Evolutionary conservation across 2,113 vertebrate genomes (phyloP).

Genomic region (Phylloscopus whistleri): DNA sequence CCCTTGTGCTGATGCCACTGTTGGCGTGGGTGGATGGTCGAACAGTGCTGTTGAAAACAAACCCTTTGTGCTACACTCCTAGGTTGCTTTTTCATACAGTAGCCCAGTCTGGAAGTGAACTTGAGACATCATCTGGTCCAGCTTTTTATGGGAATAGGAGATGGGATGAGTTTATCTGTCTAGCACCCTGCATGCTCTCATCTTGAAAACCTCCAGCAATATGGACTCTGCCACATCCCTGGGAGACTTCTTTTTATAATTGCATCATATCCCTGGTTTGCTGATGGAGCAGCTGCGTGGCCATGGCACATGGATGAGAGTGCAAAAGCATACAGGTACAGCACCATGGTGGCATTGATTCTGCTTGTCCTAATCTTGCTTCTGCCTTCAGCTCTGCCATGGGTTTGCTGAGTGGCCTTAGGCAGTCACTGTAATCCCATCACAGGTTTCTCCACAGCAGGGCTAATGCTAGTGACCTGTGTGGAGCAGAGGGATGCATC

Average conservation of each 20-base stretch:
- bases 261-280: background rate
- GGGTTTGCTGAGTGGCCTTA: background rate
- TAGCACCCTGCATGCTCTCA: background rate
- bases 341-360: background rate
- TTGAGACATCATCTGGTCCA: background rate
- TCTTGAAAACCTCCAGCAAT: background rate
- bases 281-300: rapidly evolving
- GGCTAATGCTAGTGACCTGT: background rate
- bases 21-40: background rate
- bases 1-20: background rate
- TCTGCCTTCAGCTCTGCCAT: background rate
- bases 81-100: background rate
- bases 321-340: background rate
- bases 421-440: background rate
- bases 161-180: background rate
- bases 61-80: background rate
- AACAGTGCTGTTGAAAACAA: background rate
- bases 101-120: background rate
- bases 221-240: background rate
- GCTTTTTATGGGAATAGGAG: rapidly evolving
- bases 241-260: background rate
- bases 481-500: background rate
- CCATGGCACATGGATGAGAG: background rate
- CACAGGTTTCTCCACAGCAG: background rate
- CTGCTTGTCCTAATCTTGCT: background rate